Conservation (phyloP, 2,113 vertebrate species). For the Paratilapia polleni region DNA sequence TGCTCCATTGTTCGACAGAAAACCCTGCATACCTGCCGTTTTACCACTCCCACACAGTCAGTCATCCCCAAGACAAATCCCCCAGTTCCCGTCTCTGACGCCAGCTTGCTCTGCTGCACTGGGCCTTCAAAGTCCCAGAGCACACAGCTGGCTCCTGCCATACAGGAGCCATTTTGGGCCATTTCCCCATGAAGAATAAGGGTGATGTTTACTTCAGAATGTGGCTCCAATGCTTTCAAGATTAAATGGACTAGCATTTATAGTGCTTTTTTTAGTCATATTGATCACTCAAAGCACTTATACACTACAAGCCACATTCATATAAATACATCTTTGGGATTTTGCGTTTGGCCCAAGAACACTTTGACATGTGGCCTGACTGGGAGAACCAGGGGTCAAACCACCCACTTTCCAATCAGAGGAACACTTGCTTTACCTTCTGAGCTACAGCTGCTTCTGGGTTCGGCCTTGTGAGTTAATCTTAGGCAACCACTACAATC, state of each 20-base stretch:
- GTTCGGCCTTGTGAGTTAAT: neutral
- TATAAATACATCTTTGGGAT: neutral
- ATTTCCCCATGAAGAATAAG: neutral
- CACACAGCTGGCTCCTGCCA: neutral
- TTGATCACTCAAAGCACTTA: neutral
- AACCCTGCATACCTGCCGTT: slow-evolving; percentile 75
- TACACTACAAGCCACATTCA: neutral
- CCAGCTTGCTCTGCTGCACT: neutral
- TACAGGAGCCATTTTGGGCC: neutral
- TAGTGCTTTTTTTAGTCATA: neutral
- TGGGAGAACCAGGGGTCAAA: neutral
- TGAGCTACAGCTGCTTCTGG: neutral
- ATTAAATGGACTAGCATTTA: neutral
- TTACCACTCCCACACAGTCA: slow-evolving; percentile 41
- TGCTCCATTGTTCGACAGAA: slow-evolving; percentile 88
- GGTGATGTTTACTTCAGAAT: neutral
- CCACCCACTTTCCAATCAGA: neutral
- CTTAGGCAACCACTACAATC: neutral
- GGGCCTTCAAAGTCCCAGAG: neutral
- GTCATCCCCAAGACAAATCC: slow-evolving; percentile 55
- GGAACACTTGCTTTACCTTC: neutral
- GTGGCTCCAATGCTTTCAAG: neutral
- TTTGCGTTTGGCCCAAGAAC: neutral
- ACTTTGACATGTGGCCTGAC: neutral
- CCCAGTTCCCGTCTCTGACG: slow-evolving; percentile 8